Evolutionary conservation across 2,113 vertebrate genomes (phyloP), one percentile per base, ranked within the genome.

Genomic region (Hypocryptadius cinnamomeus): DNA sequence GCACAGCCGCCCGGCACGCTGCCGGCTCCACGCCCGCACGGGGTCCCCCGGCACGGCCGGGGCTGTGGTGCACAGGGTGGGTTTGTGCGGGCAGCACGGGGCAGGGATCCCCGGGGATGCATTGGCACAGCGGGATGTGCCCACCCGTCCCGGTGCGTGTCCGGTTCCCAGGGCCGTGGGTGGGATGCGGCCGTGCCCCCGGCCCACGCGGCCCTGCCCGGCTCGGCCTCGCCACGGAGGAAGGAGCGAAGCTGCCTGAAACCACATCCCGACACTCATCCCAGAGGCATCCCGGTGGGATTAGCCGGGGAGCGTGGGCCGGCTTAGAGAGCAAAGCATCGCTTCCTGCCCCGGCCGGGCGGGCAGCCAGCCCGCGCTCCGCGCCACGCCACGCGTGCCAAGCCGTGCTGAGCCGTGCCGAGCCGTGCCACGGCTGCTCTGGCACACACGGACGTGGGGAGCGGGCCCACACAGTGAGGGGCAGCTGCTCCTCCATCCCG

Each of bases 221-320:
- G 45, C 31, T 78, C 15, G 7, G 85, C 47, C 68, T 73, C 37
- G 28, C 59, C 60, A 15, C 35, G 17, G 83, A 92, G 95, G 93
- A 94, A 92, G 85, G 91, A 94, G 54, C 9, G 81, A 87, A 50
- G 85, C 92, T 87, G 90, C 93, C 87, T 93, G 96, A 92, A 97
- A 96, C 96, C 96, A 97, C 96, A 96, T 95, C 85, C 96, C 91
- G 71, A 95, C 89, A 96, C 91, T 98, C 98, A 97, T 95, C 95
- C 95, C 95, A 68, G 93, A 97, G 96, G 97, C 98, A 98, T 96
- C 97, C 92, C 94, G 68, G 83, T 42, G 84, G 92, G 95, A 97
- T 96, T 96, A 96, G 85, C 95, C 48, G 57, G n/a, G 84, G 96
- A 95, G 96, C 88, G 87, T 93, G 95, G 96, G 96, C 88, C 73